Conservation (phyloP, 1,140 invertebrate species). For the Spodoptera litura region DNA sequence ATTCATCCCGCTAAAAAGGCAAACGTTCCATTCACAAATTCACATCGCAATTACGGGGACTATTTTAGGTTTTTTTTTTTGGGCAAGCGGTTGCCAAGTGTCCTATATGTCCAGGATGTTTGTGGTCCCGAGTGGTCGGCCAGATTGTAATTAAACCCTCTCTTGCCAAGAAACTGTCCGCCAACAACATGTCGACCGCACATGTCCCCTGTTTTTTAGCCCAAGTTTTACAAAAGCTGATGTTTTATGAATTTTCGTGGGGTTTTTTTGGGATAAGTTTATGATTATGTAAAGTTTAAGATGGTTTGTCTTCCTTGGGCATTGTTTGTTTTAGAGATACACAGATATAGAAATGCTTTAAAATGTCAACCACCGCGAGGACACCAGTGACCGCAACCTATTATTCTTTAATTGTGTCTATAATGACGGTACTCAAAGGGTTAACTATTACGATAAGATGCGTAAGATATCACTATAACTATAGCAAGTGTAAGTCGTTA, state of each 20-base stretch:
- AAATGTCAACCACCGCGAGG: too few species aligned
- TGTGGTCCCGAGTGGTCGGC: slow-evolving; percentile 46
- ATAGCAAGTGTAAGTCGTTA: too few species aligned
- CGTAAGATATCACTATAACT: too few species aligned
- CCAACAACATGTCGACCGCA: slow-evolving; percentile 39
- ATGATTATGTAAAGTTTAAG: slow-evolving; percentile 7
- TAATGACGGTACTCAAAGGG: too few species aligned
- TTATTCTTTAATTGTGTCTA: too few species aligned
- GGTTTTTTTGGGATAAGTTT: background rate
- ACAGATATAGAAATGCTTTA: too few species aligned
- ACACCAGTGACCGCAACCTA: too few species aligned
- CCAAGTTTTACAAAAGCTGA: slow-evolving; percentile 33
- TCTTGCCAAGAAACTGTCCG: slow-evolving; percentile 53
- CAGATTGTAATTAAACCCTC: slow-evolving; percentile 55
- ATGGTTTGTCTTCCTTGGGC: too few species aligned
- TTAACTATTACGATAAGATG: too few species aligned
- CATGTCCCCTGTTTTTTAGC: slow-evolving; percentile 29
- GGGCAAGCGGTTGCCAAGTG: slow-evolving; percentile 49
- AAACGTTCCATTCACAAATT: slow-evolving; percentile 51
- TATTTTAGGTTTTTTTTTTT: slow-evolving; percentile 46
- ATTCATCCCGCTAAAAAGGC: slow-evolving; percentile 33
- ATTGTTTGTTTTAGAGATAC: too few species aligned
- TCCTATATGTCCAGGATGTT: slow-evolving; percentile 41
- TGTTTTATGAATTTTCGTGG: slow-evolving; percentile 17
- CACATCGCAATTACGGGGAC: slow-evolving; percentile 52